These are phyloP conservation scores for Mastigias papua DNA, from an alignment of 30 jellyfish, hydroid and myxozoan species.

Conservation along the genomic window DNA sequence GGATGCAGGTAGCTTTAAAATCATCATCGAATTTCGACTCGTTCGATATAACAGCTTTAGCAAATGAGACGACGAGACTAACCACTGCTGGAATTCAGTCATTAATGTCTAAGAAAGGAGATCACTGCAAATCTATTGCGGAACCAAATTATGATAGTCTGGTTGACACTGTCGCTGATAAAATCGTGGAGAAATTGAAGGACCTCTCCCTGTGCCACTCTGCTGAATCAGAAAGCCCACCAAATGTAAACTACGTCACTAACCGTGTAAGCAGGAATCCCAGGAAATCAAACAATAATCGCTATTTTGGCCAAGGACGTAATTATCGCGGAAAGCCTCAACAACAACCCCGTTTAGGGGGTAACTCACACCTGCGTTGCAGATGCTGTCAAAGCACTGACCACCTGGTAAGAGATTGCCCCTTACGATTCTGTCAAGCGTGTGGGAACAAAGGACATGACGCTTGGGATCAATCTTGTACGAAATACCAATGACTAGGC, in stretches of 20 bases:
- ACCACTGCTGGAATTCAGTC: slow-evolving; percentile 64
- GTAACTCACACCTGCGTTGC: not conserved
- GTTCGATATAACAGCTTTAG: not conserved
- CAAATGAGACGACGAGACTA: slow-evolving; percentile 46
- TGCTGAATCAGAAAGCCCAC: not conserved
- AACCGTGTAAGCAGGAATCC: not conserved
- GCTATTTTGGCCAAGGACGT: slow-evolving; percentile 17
- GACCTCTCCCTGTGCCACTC: not conserved
- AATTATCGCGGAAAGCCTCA: not conserved
- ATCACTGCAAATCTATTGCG: not conserved
- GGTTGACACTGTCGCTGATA: slow-evolving; percentile 2
- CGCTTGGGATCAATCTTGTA: slow-evolving; percentile 21
- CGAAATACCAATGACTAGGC: not conserved
- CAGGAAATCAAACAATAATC: slow-evolving; percentile 1
- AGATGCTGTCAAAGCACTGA: slow-evolving; percentile 54
- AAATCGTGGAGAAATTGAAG: slow-evolving; percentile 4
- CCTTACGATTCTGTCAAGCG: slow-evolving; percentile 52
- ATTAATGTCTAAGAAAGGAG: not conserved
- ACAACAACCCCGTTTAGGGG: not conserved
- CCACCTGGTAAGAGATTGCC: slow-evolving; percentile 33
- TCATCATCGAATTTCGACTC: slow-evolving; percentile 16
- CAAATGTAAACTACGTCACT: not conserved
- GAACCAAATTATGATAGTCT: not conserved
- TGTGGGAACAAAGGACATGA: slow-evolving; percentile 53
- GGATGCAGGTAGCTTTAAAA: slow-evolving; percentile 55